These are phyloP conservation scores for Cinara cedri DNA, from an alignment of 2,888 invertebrate species.

Conservation along the genomic window DNA sequence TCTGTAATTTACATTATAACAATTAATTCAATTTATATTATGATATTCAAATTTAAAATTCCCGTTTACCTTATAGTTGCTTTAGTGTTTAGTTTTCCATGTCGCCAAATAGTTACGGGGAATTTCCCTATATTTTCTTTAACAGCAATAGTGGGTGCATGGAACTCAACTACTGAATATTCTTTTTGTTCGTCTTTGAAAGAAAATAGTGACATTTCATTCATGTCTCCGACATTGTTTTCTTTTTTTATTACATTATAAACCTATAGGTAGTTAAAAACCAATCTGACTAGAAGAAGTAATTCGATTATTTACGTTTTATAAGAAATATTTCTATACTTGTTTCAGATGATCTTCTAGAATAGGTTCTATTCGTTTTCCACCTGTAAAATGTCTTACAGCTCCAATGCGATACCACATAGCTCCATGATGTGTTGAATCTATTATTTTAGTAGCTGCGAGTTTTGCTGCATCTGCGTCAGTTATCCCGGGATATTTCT, in stretches of 20 bases:
- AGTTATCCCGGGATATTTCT: slow-evolving; percentile 65
- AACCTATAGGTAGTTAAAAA: slow-evolving; percentile 62
- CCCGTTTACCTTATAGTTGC: slow-evolving; percentile 65
- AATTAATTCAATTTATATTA: neutral
- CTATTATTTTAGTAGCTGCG: slow-evolving; percentile 65
- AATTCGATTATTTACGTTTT: neutral
- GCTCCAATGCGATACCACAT: slow-evolving; percentile 70
- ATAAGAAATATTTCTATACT: slow-evolving; percentile 62
- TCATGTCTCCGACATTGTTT: slow-evolving; percentile 62
- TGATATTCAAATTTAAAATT: neutral
- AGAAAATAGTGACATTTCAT: slow-evolving; percentile 60
- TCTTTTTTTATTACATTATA: slow-evolving; percentile 64
- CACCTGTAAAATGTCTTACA: slow-evolving; percentile 65
- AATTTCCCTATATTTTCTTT: slow-evolving; percentile 66
- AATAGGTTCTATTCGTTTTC: slow-evolving; percentile 64
- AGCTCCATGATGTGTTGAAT: slow-evolving; percentile 65
- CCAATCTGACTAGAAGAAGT: neutral
- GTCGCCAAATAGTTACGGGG: slow-evolving; percentile 64
- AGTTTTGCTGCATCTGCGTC: slow-evolving; percentile 67
- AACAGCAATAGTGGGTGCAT: slow-evolving; percentile 66
- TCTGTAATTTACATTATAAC: slow-evolving; percentile 61
- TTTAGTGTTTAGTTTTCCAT: slow-evolving; percentile 64
- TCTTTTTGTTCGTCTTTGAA: slow-evolving; percentile 60
- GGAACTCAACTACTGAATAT: slow-evolving; percentile 66
- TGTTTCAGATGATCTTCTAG: slow-evolving; percentile 65